Base-by-base conservation (phyloP, 1,140 invertebrate species). In the Babylonia areolata region DNA sequence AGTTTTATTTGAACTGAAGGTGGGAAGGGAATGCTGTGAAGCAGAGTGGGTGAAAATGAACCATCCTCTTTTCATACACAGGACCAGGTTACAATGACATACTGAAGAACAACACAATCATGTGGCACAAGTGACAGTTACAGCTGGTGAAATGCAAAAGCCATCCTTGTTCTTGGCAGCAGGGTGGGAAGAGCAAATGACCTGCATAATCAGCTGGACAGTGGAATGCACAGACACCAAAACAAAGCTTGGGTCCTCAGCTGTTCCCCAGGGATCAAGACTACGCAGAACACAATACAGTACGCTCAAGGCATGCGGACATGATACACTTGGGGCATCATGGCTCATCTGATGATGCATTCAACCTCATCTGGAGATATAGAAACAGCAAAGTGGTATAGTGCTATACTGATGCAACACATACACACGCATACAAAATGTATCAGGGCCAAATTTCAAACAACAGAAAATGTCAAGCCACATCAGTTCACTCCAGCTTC, bases 201-300 rank as follows among this genome's bases (percentile, higher is more conserved):
- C 82, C 69, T 75, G 69, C 5, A 64, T 23, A 23, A 84, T 75
- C 75, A 75, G 82, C 40, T 42, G 69, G 82, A 75, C 82, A 84
- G 69, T 64, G 35, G 58, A 73, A 84, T 84, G 82, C 82, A 84
- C 82, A 84, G 64, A 84, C 82, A 84, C 82, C 69, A 73, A 73
- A 42, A 84, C 37, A 84, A 84, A 84, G 82, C 82, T 75, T 40
- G 82, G 82, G 69, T 35, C 64, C 82, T 84, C 69, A 73, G 37
- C 64, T 84, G 42, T 64, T 73, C 37, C 58, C 82, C 82, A 73
- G 11, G 23, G 69, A 64, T 51, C 81, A 84, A 73, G 69, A 75
- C 82, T 84, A 84, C 58, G 40, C 64, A 64, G 75, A 69, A 84
- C 82, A 84, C 82, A 84, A 84, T 73, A 84, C 82, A 84, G 82